Evolutionary conservation across 2,888 invertebrate genomes (phyloP).

Genomic region (Calephelis perditalis): DNA sequence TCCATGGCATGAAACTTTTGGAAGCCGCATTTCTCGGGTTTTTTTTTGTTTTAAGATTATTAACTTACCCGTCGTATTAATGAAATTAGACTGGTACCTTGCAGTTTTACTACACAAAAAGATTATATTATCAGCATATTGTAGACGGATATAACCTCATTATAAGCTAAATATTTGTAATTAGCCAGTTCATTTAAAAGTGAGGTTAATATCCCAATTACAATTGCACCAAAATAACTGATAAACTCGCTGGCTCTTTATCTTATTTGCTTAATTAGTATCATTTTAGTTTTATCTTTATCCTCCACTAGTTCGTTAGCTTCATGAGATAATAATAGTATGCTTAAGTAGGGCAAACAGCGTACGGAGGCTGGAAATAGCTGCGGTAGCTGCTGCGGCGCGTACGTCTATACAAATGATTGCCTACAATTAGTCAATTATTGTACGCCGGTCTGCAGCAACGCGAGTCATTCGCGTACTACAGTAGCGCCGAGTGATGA

Average conservation of each 20-base stretch:
- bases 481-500: too few species aligned
- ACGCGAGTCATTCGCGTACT: too few species aligned
- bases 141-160: slow-evolving; percentile 4
- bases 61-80: too few species aligned
- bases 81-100: too few species aligned
- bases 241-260: slow-evolving; percentile 31
- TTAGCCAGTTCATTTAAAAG: not conserved
- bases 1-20: too few species aligned
- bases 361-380: slow-evolving; percentile 55
- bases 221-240: slow-evolving; percentile 30
- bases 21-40: too few species aligned
- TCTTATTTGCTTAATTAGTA: slow-evolving; percentile 31
- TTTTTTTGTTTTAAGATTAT: too few species aligned
- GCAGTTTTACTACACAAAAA: too few species aligned
- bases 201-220: slow-evolving; percentile 31
- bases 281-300: slow-evolving; percentile 29
- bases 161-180: not conserved
- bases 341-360: slow-evolving; percentile 48
- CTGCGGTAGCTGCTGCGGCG: slow-evolving; percentile 41
- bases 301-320: slow-evolving; percentile 30
- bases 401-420: too few species aligned
- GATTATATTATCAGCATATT: too few species aligned
- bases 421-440: too few species aligned
- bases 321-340: slow-evolving; percentile 33
- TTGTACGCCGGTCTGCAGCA: too few species aligned